Base-by-base conservation (phyloP, 2,888 invertebrate species). In the Morinoia aosen region DNA sequence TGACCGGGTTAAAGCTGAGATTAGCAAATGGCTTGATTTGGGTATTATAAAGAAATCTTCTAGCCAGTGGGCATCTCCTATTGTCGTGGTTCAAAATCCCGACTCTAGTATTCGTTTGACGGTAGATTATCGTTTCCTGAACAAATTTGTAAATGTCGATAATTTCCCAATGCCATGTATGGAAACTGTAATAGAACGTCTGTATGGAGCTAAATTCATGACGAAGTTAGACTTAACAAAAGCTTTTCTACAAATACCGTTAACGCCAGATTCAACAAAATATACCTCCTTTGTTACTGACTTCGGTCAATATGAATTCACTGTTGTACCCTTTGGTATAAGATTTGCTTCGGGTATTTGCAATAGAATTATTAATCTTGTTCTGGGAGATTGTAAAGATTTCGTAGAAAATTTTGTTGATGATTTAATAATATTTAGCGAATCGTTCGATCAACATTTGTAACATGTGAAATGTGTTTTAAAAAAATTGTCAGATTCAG, bases 221-320 rank as follows among this genome's bases (percentile, higher is more conserved):
- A 25, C 93, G 12, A 93, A 48, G 48, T 48, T 93, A 14, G 93
- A 93, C 39, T 58, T 93, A 16, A 57, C 93, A 16, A 56, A 25
- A 39, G 48, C 57, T 11, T 93, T 48, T 33, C 39, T 39, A 10
- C 93, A 93, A 39, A 93, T 93, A 19, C 25, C 57, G 40, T 40
- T 93, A 14, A 33, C 19, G 10, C 10, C 39, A 33, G 56, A 3
- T 16, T 57, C 57, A 4, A 93, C 11, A 33, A 93, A 58, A 40
- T 57, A 39, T 48, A 93, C 39, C 16, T 56, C 93, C 39, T 93
- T 93, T 40, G 93, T 56, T 12, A 93, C 93, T n/a, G 57, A 56
- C 19, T 93, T 33, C 16, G 93, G 93, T 0, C 93, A 57, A 40
- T 93, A 48, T 33, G 57, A 93, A 93, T 93, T 93, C 48, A 93